phyloP scores from a whole-genome alignment of 2,797 vertebrate species.

The Rhadinocentrus ornatus region DNA sequence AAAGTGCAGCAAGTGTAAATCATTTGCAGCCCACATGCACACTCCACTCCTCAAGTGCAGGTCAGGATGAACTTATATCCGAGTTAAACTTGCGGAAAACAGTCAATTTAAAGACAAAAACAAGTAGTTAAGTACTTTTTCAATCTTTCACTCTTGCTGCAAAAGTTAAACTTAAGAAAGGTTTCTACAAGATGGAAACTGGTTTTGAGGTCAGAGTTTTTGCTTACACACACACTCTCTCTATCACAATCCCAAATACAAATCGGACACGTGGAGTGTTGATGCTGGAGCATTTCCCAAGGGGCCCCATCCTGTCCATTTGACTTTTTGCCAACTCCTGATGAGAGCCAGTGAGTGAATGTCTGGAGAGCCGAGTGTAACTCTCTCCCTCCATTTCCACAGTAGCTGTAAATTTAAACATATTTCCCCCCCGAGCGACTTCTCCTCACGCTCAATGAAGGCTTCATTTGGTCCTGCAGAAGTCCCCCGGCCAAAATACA shows the following conservation, averaged over 20 bases:
- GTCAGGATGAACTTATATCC: not conserved
- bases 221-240: conserved; percentile 41
- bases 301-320: conserved; percentile 69
- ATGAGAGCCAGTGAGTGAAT: conserved; percentile 70
- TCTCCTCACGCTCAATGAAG: conserved; percentile 51
- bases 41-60: conserved; percentile 22
- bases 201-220: conserved; percentile 56
- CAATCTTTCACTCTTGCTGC: conserved; percentile 41
- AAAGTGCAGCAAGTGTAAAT: conserved; percentile 67
- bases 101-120: not conserved
- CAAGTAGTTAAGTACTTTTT: not conserved
- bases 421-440: conserved; percentile 23
- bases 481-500: conserved; percentile 54
- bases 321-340: conserved; percentile 71
- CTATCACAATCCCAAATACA: conserved; percentile 8
- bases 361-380: conserved; percentile 59
- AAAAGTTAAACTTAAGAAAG: conserved; percentile 21
- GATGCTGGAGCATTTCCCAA: conserved; percentile 73
- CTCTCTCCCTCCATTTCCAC: conserved; percentile 68
- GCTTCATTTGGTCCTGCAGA: conserved; percentile 46
- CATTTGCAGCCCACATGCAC: conserved; percentile 44
- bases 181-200: conserved; percentile 63
- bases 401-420: conserved; percentile 75
- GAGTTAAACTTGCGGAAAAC: not conserved
- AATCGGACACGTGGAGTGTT: conserved; percentile 76